Evolutionary conservation across 2,797 vertebrate species (phyloP).

Genomic region (Brachymystax lenok): DNA sequence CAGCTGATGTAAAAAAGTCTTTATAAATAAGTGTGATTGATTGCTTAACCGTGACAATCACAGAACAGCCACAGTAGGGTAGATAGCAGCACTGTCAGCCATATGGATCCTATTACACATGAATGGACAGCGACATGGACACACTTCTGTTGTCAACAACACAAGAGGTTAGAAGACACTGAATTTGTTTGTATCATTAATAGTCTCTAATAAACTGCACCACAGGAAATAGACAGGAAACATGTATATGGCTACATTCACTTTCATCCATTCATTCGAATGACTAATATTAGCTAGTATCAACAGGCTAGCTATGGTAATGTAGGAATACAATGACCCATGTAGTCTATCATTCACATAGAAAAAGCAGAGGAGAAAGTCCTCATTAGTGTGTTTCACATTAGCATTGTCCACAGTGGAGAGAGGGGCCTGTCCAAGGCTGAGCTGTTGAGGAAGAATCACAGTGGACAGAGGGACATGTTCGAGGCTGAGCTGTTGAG

Average conservation of each 20-base stretch:
- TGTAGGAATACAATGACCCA: not conserved
- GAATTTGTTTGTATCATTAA: not conserved
- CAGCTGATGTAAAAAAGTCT: too few species aligned
- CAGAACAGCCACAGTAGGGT: not conserved
- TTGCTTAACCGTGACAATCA: too few species aligned
- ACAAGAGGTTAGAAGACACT: not conserved
- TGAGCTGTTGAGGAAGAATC: too few species aligned
- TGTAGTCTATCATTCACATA: too few species aligned
- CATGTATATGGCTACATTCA: not conserved
- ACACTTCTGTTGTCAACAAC: conserved; percentile 12
- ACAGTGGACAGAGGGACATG: too few species aligned
- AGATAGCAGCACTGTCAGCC: not conserved
- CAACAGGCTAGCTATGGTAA: not conserved
- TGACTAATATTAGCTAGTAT: not conserved
- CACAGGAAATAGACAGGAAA: not conserved
- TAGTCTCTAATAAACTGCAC: not conserved
- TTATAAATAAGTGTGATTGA: too few species aligned
- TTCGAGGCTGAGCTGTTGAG: too few species aligned
- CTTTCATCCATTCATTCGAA: not conserved
- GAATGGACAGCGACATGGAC: conserved; percentile 18
- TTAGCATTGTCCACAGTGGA: too few species aligned
- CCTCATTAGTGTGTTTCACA: too few species aligned
- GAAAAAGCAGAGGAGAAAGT: too few species aligned
- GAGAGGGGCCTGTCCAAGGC: too few species aligned
- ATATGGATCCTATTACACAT: conserved; percentile 26